A percentile compares a stretch with the other conserved stretches of the same genome.
These are phyloP conservation scores for Thymelicus acteon DNA, from an alignment of 2,888 invertebrate genomes.

Conservation along the genomic window DNA sequence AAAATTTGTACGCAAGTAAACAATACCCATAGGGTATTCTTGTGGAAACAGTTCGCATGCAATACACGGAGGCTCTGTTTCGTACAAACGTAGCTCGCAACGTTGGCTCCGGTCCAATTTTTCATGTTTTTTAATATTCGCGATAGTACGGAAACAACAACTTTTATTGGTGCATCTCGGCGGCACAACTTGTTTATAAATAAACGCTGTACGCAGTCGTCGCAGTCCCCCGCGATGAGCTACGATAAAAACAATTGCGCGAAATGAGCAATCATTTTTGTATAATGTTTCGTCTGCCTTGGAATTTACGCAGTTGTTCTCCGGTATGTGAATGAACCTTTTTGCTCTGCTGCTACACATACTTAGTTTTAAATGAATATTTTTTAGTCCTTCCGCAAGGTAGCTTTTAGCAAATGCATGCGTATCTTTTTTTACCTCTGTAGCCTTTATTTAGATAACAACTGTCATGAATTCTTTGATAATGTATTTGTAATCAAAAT, in stretches of 20 bases:
- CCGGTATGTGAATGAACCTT: conserved; percentile 3
- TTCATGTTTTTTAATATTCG: conserved; percentile 61
- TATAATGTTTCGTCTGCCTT: conserved; percentile 34
- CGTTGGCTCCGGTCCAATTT: conserved; percentile 68
- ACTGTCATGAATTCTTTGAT: too few species aligned
- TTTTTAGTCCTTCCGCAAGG: neutral
- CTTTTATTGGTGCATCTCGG: conserved; percentile 59
- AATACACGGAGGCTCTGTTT: conserved; percentile 59
- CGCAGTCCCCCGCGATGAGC: conserved; percentile 31
- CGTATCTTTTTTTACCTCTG: too few species aligned
- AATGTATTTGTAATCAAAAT: too few species aligned
- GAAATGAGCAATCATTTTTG: conserved; percentile 37
- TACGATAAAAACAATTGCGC: conserved; percentile 37
- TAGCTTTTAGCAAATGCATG: too few species aligned
- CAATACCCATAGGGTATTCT: conserved; percentile 33
- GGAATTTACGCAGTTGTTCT: conserved; percentile 26
- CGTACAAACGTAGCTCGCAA: conserved; percentile 44
- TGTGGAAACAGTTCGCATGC: conserved; percentile 49
- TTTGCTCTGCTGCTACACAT: conserved; percentile 4
- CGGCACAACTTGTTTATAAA: conserved; percentile 39
- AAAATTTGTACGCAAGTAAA: conserved; percentile 22
- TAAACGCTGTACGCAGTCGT: conserved; percentile 30
- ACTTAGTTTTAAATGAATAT: conserved; percentile 14
- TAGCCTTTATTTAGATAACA: too few species aligned
- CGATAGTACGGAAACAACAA: conserved; percentile 54